Evolutionary conservation across 2,797 vertebrate genomes (phyloP).

Genomic region (Chelidonichthys spinosus): DNA sequence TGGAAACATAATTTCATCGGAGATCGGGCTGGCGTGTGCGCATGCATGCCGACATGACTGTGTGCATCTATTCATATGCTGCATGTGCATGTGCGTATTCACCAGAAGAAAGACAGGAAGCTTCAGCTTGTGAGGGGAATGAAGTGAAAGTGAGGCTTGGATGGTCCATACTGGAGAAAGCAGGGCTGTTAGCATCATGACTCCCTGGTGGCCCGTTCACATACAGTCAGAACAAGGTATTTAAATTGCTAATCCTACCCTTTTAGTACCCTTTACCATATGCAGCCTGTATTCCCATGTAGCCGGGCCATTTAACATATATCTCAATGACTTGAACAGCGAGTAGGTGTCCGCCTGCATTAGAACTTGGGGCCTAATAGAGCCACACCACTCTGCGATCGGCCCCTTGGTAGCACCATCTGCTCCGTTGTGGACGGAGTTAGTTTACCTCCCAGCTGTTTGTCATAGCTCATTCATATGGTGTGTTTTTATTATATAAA

Average conservation of each 20-base stretch:
- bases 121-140: slow-evolving; percentile 25
- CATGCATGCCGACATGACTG: slow-evolving; percentile 9
- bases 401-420: slow-evolving; percentile 41
- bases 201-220: slow-evolving; percentile 68
- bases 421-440: slow-evolving; percentile 51
- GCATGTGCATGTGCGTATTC: slow-evolving; percentile 5
- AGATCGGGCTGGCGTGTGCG: background rate
- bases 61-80: slow-evolving; percentile 32
- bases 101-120: slow-evolving; percentile 5
- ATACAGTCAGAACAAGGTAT: slow-evolving; percentile 66
- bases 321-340: slow-evolving; percentile 69
- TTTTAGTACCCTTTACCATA: slow-evolving; percentile 63
- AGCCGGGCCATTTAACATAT: slow-evolving; percentile 73
- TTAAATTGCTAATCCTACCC: slow-evolving; percentile 79
- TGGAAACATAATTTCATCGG: too few relatives aligned
- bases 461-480: slow-evolving; percentile 48
- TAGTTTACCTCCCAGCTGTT: slow-evolving; percentile 48
- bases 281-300: slow-evolving; percentile 63
- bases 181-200: slow-evolving; percentile 61
- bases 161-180: slow-evolving; percentile 52
- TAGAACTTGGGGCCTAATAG: slow-evolving; percentile 57
- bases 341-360: slow-evolving; percentile 61
- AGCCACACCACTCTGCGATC: slow-evolving; percentile 22
- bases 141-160: slow-evolving; percentile 14
- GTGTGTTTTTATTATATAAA: slow-evolving; percentile 55